Evolutionary conservation across 2,113 vertebrate species (phyloP).

Genomic region (Cryptoleucopteryx plumbea): DNA sequence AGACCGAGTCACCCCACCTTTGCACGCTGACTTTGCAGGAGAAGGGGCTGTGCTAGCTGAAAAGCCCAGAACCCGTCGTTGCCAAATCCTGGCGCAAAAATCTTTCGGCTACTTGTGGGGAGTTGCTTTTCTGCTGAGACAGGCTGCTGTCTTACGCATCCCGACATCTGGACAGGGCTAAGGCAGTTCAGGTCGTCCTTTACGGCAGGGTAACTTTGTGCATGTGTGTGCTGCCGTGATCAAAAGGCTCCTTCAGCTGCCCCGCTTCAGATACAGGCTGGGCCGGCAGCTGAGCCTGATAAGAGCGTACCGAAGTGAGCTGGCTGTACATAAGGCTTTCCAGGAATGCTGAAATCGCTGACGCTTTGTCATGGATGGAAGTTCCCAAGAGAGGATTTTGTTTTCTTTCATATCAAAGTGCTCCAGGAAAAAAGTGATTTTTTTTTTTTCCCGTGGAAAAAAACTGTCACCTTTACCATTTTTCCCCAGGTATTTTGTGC

Average conservation of each 20-base stretch:
- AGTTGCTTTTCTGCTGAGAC: neutral
- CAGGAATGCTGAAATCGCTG: conserved; percentile 3
- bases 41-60: neutral
- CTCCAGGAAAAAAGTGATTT: neutral
- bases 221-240: neutral
- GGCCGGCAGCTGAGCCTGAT: neutral
- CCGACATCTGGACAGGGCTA: neutral
- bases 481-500: neutral
- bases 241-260: neutral
- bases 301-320: neutral
- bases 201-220: neutral
- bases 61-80: neutral
- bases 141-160: neutral
- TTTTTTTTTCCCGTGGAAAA: neutral
- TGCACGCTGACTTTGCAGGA: neutral
- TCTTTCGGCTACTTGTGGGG: neutral
- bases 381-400: neutral
- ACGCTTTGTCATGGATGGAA: neutral
- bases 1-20: neutral
- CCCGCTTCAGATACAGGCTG: neutral
- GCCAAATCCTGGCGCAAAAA: neutral
- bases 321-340: neutral
- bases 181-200: neutral
- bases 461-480: neutral
- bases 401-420: neutral